phyloP scores from a whole-genome alignment of 23 tunicate species.

The Halocynthia roretzi region DNA sequence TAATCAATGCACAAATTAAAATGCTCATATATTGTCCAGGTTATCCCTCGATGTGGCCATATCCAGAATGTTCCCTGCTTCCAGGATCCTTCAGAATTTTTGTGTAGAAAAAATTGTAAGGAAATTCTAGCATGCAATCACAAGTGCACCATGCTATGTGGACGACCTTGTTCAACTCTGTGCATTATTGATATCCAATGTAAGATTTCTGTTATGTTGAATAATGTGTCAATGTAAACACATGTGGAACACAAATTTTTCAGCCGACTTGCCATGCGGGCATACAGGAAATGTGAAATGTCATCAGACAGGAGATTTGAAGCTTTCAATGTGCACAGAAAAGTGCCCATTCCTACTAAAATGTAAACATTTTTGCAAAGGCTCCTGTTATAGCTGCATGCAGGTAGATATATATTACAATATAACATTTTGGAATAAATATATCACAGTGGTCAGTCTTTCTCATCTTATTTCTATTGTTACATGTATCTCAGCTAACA shows the following conservation, averaged over 20 bases:
- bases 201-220: neutral
- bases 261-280: conserved; percentile 42
- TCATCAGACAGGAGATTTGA: neutral
- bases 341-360: conserved; percentile 40
- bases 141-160: conserved; percentile 29
- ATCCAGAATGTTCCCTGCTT: conserved; percentile 26
- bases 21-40: conserved; percentile 15
- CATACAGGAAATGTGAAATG: conserved; percentile 45
- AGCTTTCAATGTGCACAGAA: conserved; percentile 27
- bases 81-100: conserved; percentile 31
- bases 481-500: neutral
- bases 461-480: too few species aligned
- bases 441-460: too few species aligned
- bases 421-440: neutral
- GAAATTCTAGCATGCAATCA: conserved; percentile 44
- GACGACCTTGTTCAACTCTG: conserved; percentile 11
- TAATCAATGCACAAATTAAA: neutral
- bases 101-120: conserved; percentile 39
- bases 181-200: conserved; percentile 20
- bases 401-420: conserved; percentile 29
- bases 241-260: neutral
- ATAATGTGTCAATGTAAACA: conserved; percentile 9
- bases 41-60: conserved; percentile 49
- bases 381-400: conserved; percentile 61
- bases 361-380: conserved; percentile 78